Percentiles rank a stretch among this genome's conserved stretches.
These are phyloP conservation scores for Drosophila micromelanica DNA, from an alignment of 1,140 invertebrate species.

Conservation along the genomic window DNA sequence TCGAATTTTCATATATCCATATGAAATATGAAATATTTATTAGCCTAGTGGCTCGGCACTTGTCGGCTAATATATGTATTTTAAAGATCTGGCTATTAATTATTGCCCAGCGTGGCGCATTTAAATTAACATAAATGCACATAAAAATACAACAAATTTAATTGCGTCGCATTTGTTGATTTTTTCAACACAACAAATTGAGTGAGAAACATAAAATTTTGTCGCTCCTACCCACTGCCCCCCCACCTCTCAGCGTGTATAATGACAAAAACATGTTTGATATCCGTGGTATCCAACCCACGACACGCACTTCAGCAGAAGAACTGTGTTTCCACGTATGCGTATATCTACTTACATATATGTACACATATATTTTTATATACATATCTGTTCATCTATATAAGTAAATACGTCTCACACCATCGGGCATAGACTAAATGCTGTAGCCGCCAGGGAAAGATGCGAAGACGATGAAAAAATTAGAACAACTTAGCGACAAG, in stretches of 20 bases:
- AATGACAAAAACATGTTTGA: constrained; percentile 48
- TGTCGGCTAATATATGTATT: constrained; percentile 30
- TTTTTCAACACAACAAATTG: constrained; percentile 72
- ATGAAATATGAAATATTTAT: constrained; percentile 55
- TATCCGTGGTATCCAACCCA: constrained; percentile 41
- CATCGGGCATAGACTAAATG: constrained; percentile 10
- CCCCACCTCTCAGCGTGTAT: constrained; percentile 5
- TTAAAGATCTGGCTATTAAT: constrained; percentile 61
- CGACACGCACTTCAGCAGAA: constrained; percentile 22
- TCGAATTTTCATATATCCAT: constrained; percentile 22
- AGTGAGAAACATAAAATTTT: constrained; percentile 79
- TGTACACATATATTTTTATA: not conserved
- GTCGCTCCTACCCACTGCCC: constrained; percentile 35
- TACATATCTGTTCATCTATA: constrained; percentile 34
- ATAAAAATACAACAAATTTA: constrained; percentile 59
- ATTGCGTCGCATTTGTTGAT: constrained; percentile 74
- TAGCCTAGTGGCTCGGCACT: constrained; percentile 34
- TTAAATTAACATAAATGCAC: constrained; percentile 75
- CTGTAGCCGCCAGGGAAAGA: constrained; percentile 1
- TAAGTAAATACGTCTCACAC: constrained; percentile 39
- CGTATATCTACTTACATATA: not conserved
- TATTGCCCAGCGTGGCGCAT: constrained; percentile 43
- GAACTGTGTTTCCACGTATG: constrained; percentile 36
- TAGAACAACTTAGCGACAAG: constrained; percentile 75
- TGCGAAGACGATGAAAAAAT: constrained; percentile 60